Conservation (phyloP, 2,888 invertebrate genomes). For the Peribatodes rhomboidaria region DNA sequence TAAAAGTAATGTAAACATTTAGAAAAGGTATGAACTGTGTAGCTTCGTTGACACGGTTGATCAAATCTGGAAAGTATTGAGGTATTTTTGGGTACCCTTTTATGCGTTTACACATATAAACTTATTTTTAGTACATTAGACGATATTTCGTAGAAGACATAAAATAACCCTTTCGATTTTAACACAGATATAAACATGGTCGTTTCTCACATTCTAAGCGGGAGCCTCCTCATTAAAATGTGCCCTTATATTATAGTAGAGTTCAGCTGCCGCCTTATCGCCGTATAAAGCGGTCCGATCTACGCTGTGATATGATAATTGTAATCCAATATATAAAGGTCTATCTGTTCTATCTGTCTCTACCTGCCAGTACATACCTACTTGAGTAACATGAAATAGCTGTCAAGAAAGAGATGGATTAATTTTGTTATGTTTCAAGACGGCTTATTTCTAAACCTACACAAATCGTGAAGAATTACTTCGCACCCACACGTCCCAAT, state of each 20-base stretch:
- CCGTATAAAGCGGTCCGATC: constrained; percentile 74
- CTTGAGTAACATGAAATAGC: constrained; percentile 9
- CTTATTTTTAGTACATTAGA: constrained; percentile 43
- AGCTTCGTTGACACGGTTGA: constrained; percentile 5
- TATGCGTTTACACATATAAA: constrained; percentile 21
- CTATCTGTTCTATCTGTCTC: constrained; percentile 65
- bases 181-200: constrained; percentile 63
- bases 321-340: constrained; percentile 75
- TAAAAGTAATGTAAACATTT: neutral
- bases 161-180: constrained; percentile 67
- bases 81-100: constrained; percentile 7
- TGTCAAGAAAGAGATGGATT: constrained; percentile 21
- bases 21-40: neutral
- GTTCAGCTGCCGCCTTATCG: constrained; percentile 78
- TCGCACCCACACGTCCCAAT: constrained; percentile 55
- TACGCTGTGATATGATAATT: constrained; percentile 77
- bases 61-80: constrained; percentile 17
- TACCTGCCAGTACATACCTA: constrained; percentile 55
- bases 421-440: constrained; percentile 26
- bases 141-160: constrained; percentile 50
- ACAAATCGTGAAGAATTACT: constrained; percentile 51
- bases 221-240: constrained; percentile 75
- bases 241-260: constrained; percentile 72
- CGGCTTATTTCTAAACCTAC: constrained; percentile 60
- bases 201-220: constrained; percentile 70